Base-by-base conservation (phyloP, 2,113 vertebrate genomes). In the Spea multiplicata region DNA sequence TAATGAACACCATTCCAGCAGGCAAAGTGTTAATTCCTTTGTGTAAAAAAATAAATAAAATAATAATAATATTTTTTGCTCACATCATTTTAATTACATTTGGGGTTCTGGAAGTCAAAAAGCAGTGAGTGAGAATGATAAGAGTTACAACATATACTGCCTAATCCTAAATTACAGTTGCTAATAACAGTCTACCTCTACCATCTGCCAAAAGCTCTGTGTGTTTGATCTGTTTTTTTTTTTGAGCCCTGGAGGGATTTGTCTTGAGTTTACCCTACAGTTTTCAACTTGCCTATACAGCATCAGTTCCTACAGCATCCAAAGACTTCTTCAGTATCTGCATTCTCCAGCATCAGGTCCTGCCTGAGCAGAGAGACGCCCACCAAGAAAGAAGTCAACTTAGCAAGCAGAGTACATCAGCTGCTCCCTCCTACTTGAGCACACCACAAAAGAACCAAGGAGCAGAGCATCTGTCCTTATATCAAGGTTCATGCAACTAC, bases 391-490 rank as follows among this genome's bases (percentile, higher is more conserved):
- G 30, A 30, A 30, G 30, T 30, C 55, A 64, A 13, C 4, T 4
- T n/a, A 68, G 66, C 3, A 45, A 78, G 17, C 70, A 46, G 13
- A 66, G 66, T 44, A 8, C 57, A 65, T 5, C 67, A 49, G 52
- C 77, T 30, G 70, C 49, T 66, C 77, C 71, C 77, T 73, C 77
- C 77, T 80, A 30, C 70, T 57, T 16, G 5, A 76, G 57, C 74
- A 77, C 74, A 62, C 62, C 70, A 80, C 77, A 80, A 80, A 80
- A 80, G 77, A 73, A 80, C 70, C 70, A 80, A 71, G 77, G 77
- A 80, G 70, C 6, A 47, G 70, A 68, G 50, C 50, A 80, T 44
- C 45, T 53, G 77, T 67, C 71, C 77, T 73, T 80, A 80, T 47
- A 73, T 73, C 52, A 80, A 80, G 70, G 77, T 80, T 73, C 77